Conservation (phyloP, 2,797 vertebrate genomes). For the Amphiprion clarkii region DNA sequence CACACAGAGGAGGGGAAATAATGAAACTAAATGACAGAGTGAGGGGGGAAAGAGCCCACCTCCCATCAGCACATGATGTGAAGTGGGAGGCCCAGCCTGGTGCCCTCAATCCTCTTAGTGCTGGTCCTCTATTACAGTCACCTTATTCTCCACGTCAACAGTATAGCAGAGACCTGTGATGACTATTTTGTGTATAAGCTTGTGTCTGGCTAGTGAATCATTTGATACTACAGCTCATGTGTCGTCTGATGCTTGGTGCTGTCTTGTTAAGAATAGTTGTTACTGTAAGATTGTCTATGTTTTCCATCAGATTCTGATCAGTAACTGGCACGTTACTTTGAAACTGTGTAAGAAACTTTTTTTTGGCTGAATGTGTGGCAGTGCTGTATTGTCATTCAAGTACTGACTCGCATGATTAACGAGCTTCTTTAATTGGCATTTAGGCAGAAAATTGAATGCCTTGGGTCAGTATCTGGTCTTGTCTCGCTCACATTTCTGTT, state of each 20-base stretch:
- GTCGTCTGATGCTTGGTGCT: slow-evolving; percentile 34
- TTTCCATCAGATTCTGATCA: slow-evolving; percentile 11
- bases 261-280: slow-evolving; percentile 16
- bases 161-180: slow-evolving; percentile 41
- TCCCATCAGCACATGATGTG: slow-evolving; percentile 66
- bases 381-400: background rate
- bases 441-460: slow-evolving; percentile 1
- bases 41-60: background rate
- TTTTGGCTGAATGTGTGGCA: background rate
- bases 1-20: background rate
- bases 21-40: background rate
- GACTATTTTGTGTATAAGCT: slow-evolving; percentile 13
- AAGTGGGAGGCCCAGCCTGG: slow-evolving; percentile 69
- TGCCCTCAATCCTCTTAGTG: slow-evolving; percentile 71
- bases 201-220: slow-evolving; percentile 33
- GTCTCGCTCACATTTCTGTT: slow-evolving; percentile 7
- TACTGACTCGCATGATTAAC: background rate
- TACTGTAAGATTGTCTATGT: slow-evolving; percentile 4
- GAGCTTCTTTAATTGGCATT: background rate
- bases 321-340: slow-evolving; percentile 7
- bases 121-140: slow-evolving; percentile 52
- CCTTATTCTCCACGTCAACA: slow-evolving; percentile 27
- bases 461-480: background rate
- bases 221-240: slow-evolving; percentile 61
- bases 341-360: background rate